Evolutionary conservation across 2,797 vertebrate species (phyloP), one percentile per base, ranked within the genome.

Genomic region (Rousettus madagascariensis): DNA sequence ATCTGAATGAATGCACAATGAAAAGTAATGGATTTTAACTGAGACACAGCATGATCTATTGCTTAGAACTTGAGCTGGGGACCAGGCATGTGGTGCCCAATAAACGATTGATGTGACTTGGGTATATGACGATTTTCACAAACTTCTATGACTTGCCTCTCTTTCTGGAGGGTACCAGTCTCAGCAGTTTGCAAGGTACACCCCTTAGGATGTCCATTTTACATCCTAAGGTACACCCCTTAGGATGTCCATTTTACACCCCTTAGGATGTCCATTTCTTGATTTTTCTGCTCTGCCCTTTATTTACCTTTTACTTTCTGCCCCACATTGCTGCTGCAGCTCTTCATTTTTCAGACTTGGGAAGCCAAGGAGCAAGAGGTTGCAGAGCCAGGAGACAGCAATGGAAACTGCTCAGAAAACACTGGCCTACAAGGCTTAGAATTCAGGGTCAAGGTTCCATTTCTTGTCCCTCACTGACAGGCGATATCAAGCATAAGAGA

Each of bases 321-420:
- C 12, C 8, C 55, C 20, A 1, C 12, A 8, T 43, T 51, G 53
- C 65, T 43, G 22, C 38, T 0, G 2, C 26, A 59, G 57, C 59
- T 49, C 61, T 86, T 94, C 90, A 28, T 84, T 77, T 84, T 46
- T 88, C 66, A 79, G 83, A 61, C 36, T 5, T 3, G 4, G 9
- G 65, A 41, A 4, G 72, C 3, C 1, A 10, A n/a, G 41, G 28
- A 66, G 71, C 69, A 85, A 28, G 68, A 33, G 63, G 2, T 15
- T 10, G 38, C 33, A 9, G 11, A 72, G 49, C 36, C 28, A 8
- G 5, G 84, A 53, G 41, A 63, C 38, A 49, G 55, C 0, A 4
- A 57, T 11, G 43, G 51, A 78, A 93, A 33, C 20, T 41, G 57
- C 80, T 78, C 33, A 30, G 79, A 87, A 87, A 82, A 43, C 15